These are phyloP conservation scores for Eutolmus rufibarbis DNA, from an alignment of 2,888 invertebrate genomes.

Conservation along the genomic window DNA sequence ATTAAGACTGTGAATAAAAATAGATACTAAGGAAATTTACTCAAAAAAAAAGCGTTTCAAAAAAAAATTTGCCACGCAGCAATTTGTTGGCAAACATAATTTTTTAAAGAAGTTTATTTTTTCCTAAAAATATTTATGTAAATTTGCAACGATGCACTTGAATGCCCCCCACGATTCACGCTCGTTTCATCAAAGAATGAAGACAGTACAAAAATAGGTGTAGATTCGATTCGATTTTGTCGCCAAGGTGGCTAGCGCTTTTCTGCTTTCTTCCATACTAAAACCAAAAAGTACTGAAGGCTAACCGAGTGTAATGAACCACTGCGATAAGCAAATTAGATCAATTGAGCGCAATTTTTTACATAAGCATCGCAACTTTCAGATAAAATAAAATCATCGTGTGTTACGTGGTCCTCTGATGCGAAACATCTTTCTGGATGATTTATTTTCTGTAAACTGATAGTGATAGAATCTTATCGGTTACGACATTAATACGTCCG, in stretches of 20 bases:
- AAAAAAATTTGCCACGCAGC: not conserved
- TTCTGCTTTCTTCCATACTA: not conserved
- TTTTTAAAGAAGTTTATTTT: not conserved
- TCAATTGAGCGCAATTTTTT: not conserved
- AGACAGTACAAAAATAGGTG: not conserved
- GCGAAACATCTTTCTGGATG: not conserved
- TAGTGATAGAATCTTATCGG: not conserved
- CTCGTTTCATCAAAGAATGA: not conserved
- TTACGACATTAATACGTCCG: not conserved
- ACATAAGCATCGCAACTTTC: not conserved
- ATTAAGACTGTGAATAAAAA: not conserved
- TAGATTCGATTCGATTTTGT: not conserved
- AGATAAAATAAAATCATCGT: not conserved
- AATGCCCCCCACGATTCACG: not conserved
- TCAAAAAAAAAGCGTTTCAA: not conserved
- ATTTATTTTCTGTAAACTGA: not conserved
- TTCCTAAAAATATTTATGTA: not conserved
- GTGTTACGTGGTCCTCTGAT: not conserved
- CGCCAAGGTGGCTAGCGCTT: not conserved
- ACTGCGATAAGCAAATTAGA: not conserved
- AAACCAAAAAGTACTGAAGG: not conserved
- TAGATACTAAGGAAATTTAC: not conserved
- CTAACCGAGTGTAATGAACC: not conserved
- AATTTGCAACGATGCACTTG: not conserved
- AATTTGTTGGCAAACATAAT: not conserved